Base-by-base conservation (phyloP, 1,140 invertebrate species). In the Coelopa frigida region DNA sequence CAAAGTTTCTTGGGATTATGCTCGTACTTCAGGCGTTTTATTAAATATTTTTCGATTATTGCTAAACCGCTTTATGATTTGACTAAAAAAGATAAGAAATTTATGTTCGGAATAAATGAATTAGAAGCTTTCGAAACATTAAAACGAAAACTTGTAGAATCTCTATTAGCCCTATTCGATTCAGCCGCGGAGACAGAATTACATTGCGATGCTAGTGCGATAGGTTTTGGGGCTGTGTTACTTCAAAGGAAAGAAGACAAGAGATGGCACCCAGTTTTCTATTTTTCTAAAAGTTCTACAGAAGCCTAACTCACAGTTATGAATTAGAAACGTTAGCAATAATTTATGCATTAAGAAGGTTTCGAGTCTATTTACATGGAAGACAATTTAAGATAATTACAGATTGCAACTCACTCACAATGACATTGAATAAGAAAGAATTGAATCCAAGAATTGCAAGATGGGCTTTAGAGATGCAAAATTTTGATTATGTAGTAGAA, bases 301-400 rank as follows among this genome's bases (percentile, higher is more conserved):
- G 51, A 54, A 3, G 46, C 55, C 12, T 73, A 78, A 57, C 54
- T 44, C 54, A 50, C 5, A 70, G 61, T 41, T 73, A 72, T 42
- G 69, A 78, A 52, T 51, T 73, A 38, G 73, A 78, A 59, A 67
- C 67, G 21, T 51, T 78, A 23, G 73, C 74, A 0, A 69, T 78
- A 10, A 58, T 76, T 5, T 62, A 62, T 56, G 72, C 71, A 1
- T 53, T 78, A 4, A 61, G 72, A 40, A 70, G 74, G 40, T 78
- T 76, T 50, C 36, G 68, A 47, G 49, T 65, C 12, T 80, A 75
- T 56, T 51, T 79, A 22, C 52, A 71, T 14, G 70, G 70, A 14
- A 70, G 57, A 38, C 44, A 65, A 6, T 74, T 75, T 51, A 68
- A 72, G 41, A 71, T 78, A 10, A 50, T 68, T 5, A 71, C 63